A percentile compares a stretch with the other conserved stretches of the same genome.
Conservation (phyloP, 2,888 invertebrate genomes). For the Amiota mariae region DNA sequence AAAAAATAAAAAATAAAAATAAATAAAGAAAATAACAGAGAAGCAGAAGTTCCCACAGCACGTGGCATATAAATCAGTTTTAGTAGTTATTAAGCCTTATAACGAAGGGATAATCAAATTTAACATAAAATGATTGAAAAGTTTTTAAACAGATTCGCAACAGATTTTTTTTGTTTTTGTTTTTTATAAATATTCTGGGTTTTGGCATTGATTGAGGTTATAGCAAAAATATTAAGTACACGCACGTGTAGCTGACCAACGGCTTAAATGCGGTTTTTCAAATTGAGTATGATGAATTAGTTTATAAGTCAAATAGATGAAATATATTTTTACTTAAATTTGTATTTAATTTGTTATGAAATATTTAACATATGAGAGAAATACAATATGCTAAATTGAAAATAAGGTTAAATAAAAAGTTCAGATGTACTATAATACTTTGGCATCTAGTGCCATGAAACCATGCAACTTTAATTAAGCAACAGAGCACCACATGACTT, state of each 20-base stretch:
- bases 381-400: no score
- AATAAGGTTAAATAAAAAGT: no score
- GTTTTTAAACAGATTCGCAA: constrained; percentile 46
- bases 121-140: constrained; percentile 65
- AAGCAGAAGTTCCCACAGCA: background rate
- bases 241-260: background rate
- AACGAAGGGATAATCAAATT: constrained; percentile 57
- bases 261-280: no score
- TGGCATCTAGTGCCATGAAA: background rate
- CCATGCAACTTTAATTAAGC: constrained; percentile 18
- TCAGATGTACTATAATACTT: no score
- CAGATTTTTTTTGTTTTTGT: background rate
- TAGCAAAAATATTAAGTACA: background rate
- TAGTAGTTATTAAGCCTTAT: no score
- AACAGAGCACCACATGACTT: background rate
- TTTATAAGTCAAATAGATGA: no score
- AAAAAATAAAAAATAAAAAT: constrained; percentile 50
- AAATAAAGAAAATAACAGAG: background rate
- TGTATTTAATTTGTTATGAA: no score
- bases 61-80: constrained; percentile 22
- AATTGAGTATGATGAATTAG: no score
- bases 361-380: no score
- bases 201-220: no score
- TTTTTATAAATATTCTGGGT: no score
- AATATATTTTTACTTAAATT: no score